A percentile compares a stretch with the other conserved stretches of the same genome.
These are phyloP conservation scores for Coleophora flavipennella DNA, from an alignment of 2,888 invertebrate species.

Conservation along the genomic window DNA sequence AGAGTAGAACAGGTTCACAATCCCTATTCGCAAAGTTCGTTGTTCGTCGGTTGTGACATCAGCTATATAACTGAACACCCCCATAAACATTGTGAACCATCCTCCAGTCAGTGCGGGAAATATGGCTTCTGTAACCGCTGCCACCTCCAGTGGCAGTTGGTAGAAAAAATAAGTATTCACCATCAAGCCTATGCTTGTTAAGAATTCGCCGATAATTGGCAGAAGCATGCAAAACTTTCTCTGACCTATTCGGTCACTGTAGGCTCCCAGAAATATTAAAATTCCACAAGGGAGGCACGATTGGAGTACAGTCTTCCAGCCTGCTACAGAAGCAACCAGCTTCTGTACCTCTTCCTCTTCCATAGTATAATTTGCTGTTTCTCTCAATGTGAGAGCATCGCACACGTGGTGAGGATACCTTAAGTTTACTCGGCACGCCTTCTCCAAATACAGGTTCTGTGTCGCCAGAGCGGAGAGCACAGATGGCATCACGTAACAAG, in stretches of 20 bases:
- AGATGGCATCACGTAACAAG: conserved; percentile 79
- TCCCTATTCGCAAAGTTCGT: conserved; percentile 87
- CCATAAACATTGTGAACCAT: conserved; percentile 93
- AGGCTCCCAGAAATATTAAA: conserved; percentile 86
- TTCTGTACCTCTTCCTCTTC: conserved; percentile 80
- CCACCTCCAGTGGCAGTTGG: conserved; percentile 84
- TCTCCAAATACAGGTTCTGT: conserved; percentile 88
- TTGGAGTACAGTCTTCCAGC: conserved; percentile 90
- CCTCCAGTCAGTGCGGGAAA: conserved; percentile 88
- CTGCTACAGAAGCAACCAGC: conserved; percentile 84
- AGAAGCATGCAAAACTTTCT: conserved; percentile 87
- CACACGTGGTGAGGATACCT: conserved; percentile 81
- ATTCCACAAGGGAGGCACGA: conserved; percentile 85
- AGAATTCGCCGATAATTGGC: conserved; percentile 85
- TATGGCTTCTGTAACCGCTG: conserved; percentile 84
- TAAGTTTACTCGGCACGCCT: conserved; percentile 88
- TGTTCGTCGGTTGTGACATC: conserved; percentile 89
- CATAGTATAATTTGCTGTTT: conserved; percentile 74
- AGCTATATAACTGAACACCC: conserved; percentile 90
- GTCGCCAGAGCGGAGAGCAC: conserved; percentile 82
- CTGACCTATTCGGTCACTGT: conserved; percentile 78
- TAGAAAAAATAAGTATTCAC: conserved; percentile 86
- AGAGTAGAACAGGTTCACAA: conserved; percentile 91
- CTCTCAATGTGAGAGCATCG: conserved; percentile 80
- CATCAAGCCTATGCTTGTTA: conserved; percentile 84